These are phyloP conservation scores for Patella vulgata DNA, from an alignment of 1,140 invertebrate species.

Conservation along the genomic window DNA sequence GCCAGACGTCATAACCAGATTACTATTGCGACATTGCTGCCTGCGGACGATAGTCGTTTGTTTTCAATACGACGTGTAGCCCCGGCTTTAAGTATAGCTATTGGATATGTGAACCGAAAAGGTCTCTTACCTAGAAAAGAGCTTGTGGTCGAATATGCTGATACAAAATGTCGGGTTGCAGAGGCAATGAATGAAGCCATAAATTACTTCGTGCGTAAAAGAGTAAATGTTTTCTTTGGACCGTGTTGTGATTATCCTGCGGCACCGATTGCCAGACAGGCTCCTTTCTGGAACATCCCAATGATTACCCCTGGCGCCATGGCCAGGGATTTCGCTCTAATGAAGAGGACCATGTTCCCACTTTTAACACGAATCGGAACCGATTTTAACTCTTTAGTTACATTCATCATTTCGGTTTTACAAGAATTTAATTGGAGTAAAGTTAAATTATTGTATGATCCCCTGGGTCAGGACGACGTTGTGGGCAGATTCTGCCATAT, in stretches of 20 bases:
- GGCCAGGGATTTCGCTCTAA: constrained; percentile 77
- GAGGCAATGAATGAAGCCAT: constrained; percentile 54
- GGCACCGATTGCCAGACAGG: constrained; percentile 88
- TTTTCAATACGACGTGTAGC: constrained; percentile 42
- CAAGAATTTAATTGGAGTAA: constrained; percentile 74
- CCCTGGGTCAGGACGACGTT: constrained; percentile 71
- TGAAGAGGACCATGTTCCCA: constrained; percentile 71
- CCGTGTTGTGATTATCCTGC: constrained; percentile 92
- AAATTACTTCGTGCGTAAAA: constrained; percentile 42
- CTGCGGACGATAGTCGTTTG: constrained; percentile 21
- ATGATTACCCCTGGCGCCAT: constrained; percentile 80
- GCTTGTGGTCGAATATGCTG: constrained; percentile 41
- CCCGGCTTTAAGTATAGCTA: constrained; percentile 44
- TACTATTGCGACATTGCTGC: constrained; percentile 38
- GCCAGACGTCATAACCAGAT: too few relatives aligned
- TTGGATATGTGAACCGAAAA: constrained; percentile 35
- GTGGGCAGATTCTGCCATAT: constrained; percentile 69
- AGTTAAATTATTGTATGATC: constrained; percentile 78
- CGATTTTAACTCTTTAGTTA: constrained; percentile 78
- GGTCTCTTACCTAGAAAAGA: constrained; percentile 20
- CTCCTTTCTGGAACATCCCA: constrained; percentile 81
- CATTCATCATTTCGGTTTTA: constrained; percentile 75
- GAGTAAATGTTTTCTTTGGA: constrained; percentile 84
- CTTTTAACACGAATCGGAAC: constrained; percentile 88
- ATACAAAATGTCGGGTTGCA: constrained; percentile 47